Conservation (phyloP, 2,888 invertebrate species). For the Dilophus febrilis region DNA sequence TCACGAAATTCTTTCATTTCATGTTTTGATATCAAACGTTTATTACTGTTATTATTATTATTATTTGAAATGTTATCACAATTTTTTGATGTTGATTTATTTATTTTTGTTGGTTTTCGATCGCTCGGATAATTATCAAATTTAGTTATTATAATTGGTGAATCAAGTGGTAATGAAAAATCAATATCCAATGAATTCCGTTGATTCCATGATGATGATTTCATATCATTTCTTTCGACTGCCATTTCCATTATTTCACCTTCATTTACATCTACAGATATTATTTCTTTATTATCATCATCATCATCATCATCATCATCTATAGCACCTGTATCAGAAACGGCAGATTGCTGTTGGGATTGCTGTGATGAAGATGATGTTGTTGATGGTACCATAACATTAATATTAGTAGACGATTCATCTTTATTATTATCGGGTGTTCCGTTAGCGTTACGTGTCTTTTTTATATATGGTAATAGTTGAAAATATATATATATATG, state of each 20-base stretch:
- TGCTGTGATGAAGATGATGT: not conserved
- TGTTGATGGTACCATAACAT: not conserved
- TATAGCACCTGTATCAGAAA: conserved; percentile 6
- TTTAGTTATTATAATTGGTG: no score
- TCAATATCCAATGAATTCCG: no score
- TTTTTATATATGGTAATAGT: not conserved
- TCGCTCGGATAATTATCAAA: no score
- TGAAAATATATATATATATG: not conserved
- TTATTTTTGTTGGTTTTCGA: no score
- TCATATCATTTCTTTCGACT: no score
- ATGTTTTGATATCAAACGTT: conserved; percentile 38
- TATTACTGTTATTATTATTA: no score
- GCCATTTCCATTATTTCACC: not conserved
- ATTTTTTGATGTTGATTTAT: no score
- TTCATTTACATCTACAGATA: conserved; percentile 10
- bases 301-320: conserved; percentile 5
- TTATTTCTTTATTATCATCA: no score
- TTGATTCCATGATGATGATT: no score
- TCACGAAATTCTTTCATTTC: conserved; percentile 80
- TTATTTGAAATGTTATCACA: no score
- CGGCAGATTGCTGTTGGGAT: conserved; percentile 9
- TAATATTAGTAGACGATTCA: not conserved
- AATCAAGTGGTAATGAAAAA: no score
- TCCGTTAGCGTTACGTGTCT: conserved; percentile 5
- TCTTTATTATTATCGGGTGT: conserved; percentile 2